phyloP scores from a whole-genome alignment of 2,888 invertebrate genomes.

The Protophormia terraenovae region DNA sequence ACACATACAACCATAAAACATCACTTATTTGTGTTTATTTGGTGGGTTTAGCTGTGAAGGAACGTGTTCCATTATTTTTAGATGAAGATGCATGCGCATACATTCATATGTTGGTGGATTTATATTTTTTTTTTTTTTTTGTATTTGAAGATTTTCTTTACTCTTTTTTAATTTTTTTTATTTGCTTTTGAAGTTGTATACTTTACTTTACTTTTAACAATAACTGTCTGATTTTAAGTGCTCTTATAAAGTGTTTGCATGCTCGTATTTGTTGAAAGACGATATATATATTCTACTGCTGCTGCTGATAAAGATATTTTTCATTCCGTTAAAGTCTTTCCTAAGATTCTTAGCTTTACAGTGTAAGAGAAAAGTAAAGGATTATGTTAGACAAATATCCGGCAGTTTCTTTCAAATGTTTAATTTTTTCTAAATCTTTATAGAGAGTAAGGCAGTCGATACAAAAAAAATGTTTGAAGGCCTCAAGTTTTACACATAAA shows the following conservation, averaged over 20 bases:
- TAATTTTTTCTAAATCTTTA: no score
- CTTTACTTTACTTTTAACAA: conserved; percentile 46
- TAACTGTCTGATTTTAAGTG: conserved; percentile 65
- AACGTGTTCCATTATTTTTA: conserved; percentile 48
- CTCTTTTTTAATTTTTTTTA: neutral
- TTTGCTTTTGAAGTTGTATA: conserved; percentile 10
- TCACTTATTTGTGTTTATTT: conserved; percentile 28
- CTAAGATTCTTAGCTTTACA: neutral
- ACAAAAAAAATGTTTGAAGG: no score
- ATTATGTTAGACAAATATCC: no score
- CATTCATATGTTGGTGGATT: neutral
- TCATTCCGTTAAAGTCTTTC: neutral
- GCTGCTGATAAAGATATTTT: conserved; percentile 14
- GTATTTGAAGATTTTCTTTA: conserved; percentile 30
- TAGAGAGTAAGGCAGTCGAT: no score
- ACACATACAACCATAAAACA: neutral
- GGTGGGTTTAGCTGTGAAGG: conserved; percentile 30
- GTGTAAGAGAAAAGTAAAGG: neutral
- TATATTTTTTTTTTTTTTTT: neutral
- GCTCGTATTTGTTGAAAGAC: conserved; percentile 25
- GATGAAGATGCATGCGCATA: conserved; percentile 38
- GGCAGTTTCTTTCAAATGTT: no score
- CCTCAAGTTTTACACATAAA: no score
- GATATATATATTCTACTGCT: conserved; percentile 3
- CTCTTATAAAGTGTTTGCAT: conserved; percentile 57